Base-by-base conservation (phyloP, 1,140 invertebrate species). In the Zaprionus inermis region DNA sequence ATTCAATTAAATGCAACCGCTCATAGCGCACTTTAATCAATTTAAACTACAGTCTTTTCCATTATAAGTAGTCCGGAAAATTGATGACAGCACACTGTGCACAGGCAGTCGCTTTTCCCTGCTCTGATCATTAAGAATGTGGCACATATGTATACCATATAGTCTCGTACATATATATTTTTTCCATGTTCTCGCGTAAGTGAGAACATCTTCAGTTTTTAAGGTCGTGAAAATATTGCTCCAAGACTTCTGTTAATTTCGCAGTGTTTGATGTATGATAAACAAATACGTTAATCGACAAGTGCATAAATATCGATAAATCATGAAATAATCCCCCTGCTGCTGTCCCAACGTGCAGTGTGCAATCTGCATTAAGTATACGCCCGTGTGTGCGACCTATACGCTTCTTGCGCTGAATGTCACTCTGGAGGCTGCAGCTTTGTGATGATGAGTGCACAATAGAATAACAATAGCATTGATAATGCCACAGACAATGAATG, bases 171-270 rank as follows among this genome's bases (percentile, higher is more conserved):
- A 30, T 30, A 4, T 22, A 2, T n/a, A 49, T 64, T 22, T 44
- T 44, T 44, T 1, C 16, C 28, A 0, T n/a, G 12, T 52, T 22
- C 34, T 52, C 32, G 22, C 57, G 30, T 61, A 58, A 20, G 34
- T 49, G 24, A 64, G 58, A 28, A 28, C 49, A 38, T 69, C 54
- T 65, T 55, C n/a, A 55, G 46, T 52, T 58, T 76, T 88, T 78
- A 82, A 85, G 83, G 82, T 76, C 67, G 65, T 67, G 41, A 55
- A 82, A 82, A 88, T 72, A 68, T 72, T 84, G 57, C 67, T 60
- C 22, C 54, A 54, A 56, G 34, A 28, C 7, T 56, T 78, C 59
- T 41, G 58, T n/a, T n/a, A n/a, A n/a, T n/a, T n/a, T 46, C 60
- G 67, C 80, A 65, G 46, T 49, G 38, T 34, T 71, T 63, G 41